Percentiles rank a stretch among this genome's conserved stretches.
Evolutionary conservation across 2,888 invertebrate species (phyloP).

Genomic region (Melitaea athalia): DNA sequence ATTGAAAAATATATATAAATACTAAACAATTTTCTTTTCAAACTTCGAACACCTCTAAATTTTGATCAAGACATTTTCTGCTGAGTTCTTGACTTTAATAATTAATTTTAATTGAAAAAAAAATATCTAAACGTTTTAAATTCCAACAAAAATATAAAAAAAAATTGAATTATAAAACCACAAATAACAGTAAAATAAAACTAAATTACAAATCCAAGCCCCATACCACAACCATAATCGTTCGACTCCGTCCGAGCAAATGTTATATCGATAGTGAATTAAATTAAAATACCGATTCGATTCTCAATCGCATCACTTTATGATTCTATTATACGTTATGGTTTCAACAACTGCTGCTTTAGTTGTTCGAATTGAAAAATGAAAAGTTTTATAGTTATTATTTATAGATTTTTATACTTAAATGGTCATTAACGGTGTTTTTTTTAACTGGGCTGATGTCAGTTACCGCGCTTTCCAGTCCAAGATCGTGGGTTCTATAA

Average conservation of each 20-base stretch:
- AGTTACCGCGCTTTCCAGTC: no score
- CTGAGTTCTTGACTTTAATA: no score
- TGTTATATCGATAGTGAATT: conserved; percentile 65
- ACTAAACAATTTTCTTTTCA: no score
- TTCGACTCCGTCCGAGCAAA: conserved; percentile 39
- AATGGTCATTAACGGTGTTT: no score
- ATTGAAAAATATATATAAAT: no score
- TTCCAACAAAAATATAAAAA: background rate
- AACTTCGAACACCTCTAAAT: no score
- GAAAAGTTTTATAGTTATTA: background rate
- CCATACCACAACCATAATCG: conserved; percentile 46
- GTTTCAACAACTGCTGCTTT: conserved; percentile 29
- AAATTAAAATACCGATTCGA: conserved; percentile 54
- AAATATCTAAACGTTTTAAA: background rate
- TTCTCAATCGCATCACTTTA: conserved; percentile 13
- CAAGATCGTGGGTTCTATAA: no score
- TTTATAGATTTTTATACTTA: no score
- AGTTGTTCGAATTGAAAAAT: background rate
- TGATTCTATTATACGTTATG: conserved; percentile 32
- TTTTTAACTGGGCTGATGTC: no score
- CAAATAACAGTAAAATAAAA: conserved; percentile 23
- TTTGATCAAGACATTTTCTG: no score
- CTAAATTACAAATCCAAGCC: conserved; percentile 12
- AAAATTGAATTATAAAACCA: conserved; percentile 7
- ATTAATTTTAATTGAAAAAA: background rate